Conservation (phyloP, 2,888 invertebrate genomes). For the Tenodera sinensis region DNA sequence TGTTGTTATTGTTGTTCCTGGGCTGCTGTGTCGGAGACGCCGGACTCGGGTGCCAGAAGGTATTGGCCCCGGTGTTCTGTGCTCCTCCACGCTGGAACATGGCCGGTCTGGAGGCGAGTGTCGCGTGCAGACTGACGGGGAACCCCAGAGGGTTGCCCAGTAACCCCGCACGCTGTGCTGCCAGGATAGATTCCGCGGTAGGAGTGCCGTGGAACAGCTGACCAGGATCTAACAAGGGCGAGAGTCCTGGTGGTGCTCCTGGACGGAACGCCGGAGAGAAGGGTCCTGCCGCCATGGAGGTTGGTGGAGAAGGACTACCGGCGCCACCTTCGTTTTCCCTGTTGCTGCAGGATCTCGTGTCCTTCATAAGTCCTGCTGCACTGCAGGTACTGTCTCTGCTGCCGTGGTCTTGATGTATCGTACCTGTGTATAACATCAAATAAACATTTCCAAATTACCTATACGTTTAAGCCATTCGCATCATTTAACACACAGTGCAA, state of each 20-base stretch:
- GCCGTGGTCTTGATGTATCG: background rate
- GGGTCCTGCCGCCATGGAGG: background rate
- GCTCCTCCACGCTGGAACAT: conserved; percentile 53
- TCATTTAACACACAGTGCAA: background rate
- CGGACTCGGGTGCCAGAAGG: background rate
- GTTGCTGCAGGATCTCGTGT: conserved; percentile 34
- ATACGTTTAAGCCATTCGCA: too few species aligned
- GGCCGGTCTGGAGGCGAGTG: conserved; percentile 55
- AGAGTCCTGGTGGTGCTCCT: background rate
- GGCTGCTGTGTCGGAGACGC: background rate
- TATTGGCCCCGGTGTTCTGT: conserved; percentile 38
- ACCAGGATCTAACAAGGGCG: background rate
- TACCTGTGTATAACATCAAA: background rate
- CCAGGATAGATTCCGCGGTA: background rate
- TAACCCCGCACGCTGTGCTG: background rate
- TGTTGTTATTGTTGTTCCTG: conserved; percentile 41
- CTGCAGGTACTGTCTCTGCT: background rate
- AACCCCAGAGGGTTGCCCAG: conserved; percentile 35
- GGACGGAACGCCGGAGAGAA: background rate
- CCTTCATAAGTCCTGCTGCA: conserved; percentile 17
- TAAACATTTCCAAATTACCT: too few species aligned
- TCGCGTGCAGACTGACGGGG: conserved; percentile 52
- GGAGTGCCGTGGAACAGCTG: background rate
- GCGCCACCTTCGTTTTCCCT: background rate
- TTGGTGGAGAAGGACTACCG: background rate